These are phyloP conservation scores for Sisyra nigra DNA, from an alignment of 2,888 invertebrate genomes.

Conservation along the genomic window DNA sequence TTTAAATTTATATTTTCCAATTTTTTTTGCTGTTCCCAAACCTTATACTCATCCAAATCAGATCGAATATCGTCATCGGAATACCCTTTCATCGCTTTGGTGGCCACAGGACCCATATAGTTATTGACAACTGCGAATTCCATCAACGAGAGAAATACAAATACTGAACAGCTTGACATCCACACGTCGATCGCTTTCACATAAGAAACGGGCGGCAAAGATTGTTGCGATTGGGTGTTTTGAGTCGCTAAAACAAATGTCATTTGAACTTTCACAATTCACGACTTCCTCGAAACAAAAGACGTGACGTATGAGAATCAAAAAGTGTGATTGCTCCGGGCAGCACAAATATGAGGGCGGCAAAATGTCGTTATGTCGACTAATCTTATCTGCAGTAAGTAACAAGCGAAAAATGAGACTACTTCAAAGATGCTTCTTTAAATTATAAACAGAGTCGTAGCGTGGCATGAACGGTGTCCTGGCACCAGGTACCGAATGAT, in stretches of 20 bases:
- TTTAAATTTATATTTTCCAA: background rate
- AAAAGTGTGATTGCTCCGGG: too few relatives aligned
- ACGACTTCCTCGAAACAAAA: too few relatives aligned
- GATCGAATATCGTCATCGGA: conserved; percentile 67
- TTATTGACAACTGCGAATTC: conserved; percentile 85
- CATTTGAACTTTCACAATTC: background rate
- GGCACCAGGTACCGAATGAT: too few relatives aligned
- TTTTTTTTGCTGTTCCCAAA: conserved; percentile 22
- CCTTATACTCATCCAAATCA: conserved; percentile 62
- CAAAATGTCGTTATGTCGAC: too few relatives aligned
- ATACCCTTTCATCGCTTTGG: conserved; percentile 80
- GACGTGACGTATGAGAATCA: too few relatives aligned
- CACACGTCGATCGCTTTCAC: conserved; percentile 86
- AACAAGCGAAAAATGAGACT: too few relatives aligned
- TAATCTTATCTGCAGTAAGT: too few relatives aligned
- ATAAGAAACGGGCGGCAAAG: conserved; percentile 78
- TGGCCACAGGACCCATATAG: conserved; percentile 70
- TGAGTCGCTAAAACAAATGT: conserved; percentile 51
- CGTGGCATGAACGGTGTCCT: too few relatives aligned
- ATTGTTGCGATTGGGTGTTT: conserved; percentile 82
- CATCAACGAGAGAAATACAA: conserved; percentile 79
- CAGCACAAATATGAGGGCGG: too few relatives aligned
- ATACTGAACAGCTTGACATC: conserved; percentile 86
- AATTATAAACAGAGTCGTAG: too few relatives aligned
- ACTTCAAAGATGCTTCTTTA: too few relatives aligned